Evolutionary conservation across 1,140 invertebrate species (phyloP), one percentile per base, ranked within the genome.

Genomic region (Pachypsylla venusta): DNA sequence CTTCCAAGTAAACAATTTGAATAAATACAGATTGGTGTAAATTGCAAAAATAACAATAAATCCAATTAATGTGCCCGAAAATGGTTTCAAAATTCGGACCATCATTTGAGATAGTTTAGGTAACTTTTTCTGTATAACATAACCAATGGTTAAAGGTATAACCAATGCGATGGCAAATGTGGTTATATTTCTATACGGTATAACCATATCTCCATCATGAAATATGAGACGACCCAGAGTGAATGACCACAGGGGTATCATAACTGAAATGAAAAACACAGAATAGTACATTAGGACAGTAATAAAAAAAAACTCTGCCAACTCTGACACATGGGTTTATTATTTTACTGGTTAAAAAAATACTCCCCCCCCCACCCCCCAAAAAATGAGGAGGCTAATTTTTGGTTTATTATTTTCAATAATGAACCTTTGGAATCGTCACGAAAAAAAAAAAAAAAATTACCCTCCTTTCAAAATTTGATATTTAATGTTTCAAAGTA

Each of bases 191-290:
- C 63, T 59, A 69, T 93, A 96, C 0, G 94, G 94, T 20, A 96
- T 82, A 24, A 69, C 72, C 2, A 93, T 76, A 55, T 82, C 73
- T 0, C 78, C 82, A 16, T 59, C 79, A 75, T 1, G 76, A 72
- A 91, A 88, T n/a, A 95, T 82, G 19, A 82, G 74, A 62, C 76
- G 78, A 0, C 93, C 93, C n/a, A 98, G 75, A 0, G 90, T 89
- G 67, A 93, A 90, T n/a, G 94, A 73, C 94, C 94, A 98, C 1
- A 92, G 69, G 0, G 93, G 93, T 79, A 98, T 93, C 74, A 94
- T 87, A n/a, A 75, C 89, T 91, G 71, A 5, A 76, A 75, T 62
- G 61, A 68, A 61, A 67, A 67, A 67, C 20, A 56, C n/a, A n/a
- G n/a, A n/a, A n/a, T n/a, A n/a, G n/a, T n/a, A n/a, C n/a, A n/a